A percentile compares a stretch with the other conserved stretches of the same genome.
Evolutionary conservation across 2,888 invertebrate genomes (phyloP).

Genomic region (Rotaria magnacalcarata): DNA sequence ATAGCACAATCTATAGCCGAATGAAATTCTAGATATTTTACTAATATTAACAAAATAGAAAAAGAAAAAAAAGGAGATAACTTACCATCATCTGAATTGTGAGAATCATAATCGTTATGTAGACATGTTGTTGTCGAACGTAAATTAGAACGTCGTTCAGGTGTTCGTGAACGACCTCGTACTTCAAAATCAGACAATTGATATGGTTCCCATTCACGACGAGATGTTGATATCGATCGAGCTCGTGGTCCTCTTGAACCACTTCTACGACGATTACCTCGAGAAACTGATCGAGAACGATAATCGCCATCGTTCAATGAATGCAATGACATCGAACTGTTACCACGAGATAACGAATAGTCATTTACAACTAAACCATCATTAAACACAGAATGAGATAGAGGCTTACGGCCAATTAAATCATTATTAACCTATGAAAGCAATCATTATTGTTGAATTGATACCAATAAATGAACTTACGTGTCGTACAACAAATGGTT

Average conservation of each 20-base stretch:
- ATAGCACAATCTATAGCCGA: constrained; percentile 16
- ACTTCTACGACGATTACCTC: neutral
- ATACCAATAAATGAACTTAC: neutral
- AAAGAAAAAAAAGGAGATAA: neutral
- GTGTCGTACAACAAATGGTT: constrained; percentile 12
- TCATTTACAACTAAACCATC: constrained; percentile 33
- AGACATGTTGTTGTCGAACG: neutral
- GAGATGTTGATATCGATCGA: neutral
- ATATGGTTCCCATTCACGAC: neutral
- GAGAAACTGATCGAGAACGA: neutral
- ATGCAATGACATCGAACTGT: neutral
- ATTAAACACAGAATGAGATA: neutral
- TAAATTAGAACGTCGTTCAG: neutral
- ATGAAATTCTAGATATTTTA: neutral
- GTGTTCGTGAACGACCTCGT: neutral
- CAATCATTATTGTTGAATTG: neutral
- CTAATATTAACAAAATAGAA: neutral
- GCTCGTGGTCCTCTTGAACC: neutral
- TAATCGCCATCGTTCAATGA: neutral
- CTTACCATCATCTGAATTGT: neutral
- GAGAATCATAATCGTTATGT: neutral
- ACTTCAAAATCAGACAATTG: neutral
- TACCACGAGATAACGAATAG: neutral
- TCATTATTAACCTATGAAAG: neutral
- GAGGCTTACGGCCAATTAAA: neutral